Evolutionary conservation across 1,140 invertebrate genomes (phyloP).

Genomic region (Lucilia cuprina): DNA sequence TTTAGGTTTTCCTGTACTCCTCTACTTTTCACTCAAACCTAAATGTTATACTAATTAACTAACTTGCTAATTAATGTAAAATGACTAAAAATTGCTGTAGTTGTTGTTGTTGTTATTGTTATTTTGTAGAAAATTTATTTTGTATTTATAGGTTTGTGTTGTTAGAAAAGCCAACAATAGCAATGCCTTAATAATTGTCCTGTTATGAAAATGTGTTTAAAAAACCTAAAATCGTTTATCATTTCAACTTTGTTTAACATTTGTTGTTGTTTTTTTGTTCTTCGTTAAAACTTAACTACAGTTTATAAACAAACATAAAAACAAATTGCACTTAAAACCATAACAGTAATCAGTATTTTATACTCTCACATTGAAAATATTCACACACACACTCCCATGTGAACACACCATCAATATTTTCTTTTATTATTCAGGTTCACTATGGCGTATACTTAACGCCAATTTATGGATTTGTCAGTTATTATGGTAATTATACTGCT

Average conservation of each 20-base stretch:
- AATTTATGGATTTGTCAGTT: constrained; percentile 32
- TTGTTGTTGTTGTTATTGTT: neutral
- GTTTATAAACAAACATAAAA: neutral
- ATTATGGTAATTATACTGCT: constrained; percentile 39
- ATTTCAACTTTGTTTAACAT: neutral
- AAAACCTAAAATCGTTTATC: neutral
- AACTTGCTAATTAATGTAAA: neutral
- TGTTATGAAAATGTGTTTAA: neutral
- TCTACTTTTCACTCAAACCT: neutral
- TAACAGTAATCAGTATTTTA: neutral
- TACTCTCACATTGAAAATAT: neutral
- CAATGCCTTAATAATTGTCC: neutral
- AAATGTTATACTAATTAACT: neutral
- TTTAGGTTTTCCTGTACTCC: neutral
- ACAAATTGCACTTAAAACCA: neutral
- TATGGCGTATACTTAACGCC: constrained; percentile 34
- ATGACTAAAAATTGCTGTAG: neutral
- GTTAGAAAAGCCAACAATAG: neutral
- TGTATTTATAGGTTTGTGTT: too few species aligned
- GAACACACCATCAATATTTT: neutral
- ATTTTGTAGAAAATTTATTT: neutral
- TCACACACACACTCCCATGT: neutral
- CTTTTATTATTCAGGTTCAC: constrained; percentile 27
- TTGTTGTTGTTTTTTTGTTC: too few species aligned
- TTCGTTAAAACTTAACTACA: neutral